A percentile compares a stretch with the other conserved stretches of the same genome.
These are phyloP conservation scores for Habropoda laboriosa DNA, from an alignment of 1,140 invertebrate genomes.

Conservation along the genomic window DNA sequence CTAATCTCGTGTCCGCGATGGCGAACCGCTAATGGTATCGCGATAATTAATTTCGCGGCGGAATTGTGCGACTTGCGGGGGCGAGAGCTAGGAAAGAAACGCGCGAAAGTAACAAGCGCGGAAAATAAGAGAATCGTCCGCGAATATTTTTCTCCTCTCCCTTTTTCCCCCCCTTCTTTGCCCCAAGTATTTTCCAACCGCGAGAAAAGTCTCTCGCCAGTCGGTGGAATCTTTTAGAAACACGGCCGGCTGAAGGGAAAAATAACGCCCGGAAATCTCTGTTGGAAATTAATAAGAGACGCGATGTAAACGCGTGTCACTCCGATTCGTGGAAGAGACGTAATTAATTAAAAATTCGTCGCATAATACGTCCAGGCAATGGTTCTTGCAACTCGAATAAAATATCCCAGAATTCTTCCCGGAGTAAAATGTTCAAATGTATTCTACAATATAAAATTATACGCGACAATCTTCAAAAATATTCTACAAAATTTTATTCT, in stretches of 20 bases:
- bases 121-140: constrained; percentile 46
- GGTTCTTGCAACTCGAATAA: neutral
- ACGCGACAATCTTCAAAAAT: no score
- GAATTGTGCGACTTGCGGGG: constrained; percentile 2
- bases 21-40: constrained; percentile 58
- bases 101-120: constrained; percentile 33
- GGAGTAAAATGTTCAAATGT: no score
- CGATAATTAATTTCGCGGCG: constrained; percentile 36
- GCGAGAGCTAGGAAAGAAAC: neutral
- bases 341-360: constrained; percentile 31
- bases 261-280: neutral
- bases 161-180: neutral
- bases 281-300: constrained; percentile 41
- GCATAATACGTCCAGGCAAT: no score
- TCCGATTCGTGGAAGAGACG: neutral
- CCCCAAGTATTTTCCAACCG: constrained; percentile 18
- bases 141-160: constrained; percentile 10
- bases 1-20: constrained; percentile 16
- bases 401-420: neutral
- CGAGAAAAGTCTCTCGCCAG: neutral
- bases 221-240: neutral
- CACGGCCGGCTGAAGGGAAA: neutral
- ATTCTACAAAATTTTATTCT: no score
- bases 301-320: constrained; percentile 31
- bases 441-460: no score